Base-by-base conservation (phyloP, 2,113 vertebrate genomes). In the Oreocharis arfaki region DNA sequence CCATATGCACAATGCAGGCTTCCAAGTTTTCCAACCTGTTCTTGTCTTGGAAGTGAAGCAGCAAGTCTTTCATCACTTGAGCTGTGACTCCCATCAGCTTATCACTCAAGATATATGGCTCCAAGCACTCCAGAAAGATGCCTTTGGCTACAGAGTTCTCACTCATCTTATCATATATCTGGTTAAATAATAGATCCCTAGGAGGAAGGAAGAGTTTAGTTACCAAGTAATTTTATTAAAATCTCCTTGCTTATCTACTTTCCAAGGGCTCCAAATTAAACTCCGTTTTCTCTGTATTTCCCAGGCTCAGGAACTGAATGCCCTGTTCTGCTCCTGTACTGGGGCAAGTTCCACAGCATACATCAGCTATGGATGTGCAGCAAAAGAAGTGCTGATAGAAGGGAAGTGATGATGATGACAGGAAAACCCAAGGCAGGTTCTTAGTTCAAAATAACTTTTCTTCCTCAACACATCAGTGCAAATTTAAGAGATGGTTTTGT, bases 1-100 rank as follows among this genome's bases (percentile, higher is more conserved):
- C 99, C 98, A 99, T 99, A 85, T 99, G 99, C 30, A 99, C 99
- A 77, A 99, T 99, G 82, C 99, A 99, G 90, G 99, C 98, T 97
- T 99, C 99, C 95, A 99, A 97, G 32, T 98, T 99, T 88, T 99
- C 99, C 99, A 99, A 98, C 97, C 99, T 98, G 52, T 98, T 98
- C 26, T 98, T 99, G 93, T 99, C 98, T 97, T 99, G 99, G 97
- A 99, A 99, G 97, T 99, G 99, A 95, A 98, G 97, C 32, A 99
- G 98, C 63, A 99, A 98, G 87, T 99, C 99, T 96, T 98, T 99
- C 99, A 99, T 99, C 87, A 99, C 98, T 84, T 99, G 98, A 5
- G 99, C 98, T 59, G 99, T 99, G 70, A 99, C 98, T 92, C 99
- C 99, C 78, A 98, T 97, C 32, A 99, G 98, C 75, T 99, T 99